Evolutionary conservation across 1,140 invertebrate species (phyloP), one percentile per base, ranked within the genome.

Genomic region (Drosophila mayri): DNA sequence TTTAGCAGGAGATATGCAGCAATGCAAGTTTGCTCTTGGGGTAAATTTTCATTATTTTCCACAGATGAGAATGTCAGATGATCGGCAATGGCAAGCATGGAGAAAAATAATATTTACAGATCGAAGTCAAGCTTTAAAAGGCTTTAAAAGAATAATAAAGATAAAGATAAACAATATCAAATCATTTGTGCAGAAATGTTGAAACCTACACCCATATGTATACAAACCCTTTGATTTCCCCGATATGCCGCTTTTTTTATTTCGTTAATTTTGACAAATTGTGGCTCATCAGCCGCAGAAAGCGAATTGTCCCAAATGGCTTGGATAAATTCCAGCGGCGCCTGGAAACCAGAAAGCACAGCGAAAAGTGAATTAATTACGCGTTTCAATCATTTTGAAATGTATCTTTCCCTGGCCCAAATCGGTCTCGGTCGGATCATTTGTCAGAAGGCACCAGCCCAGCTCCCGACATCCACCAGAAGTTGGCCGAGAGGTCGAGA

Each of bases 361-460:
- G 40, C 62, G 40, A 65, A 74, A 75, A 68, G 65, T 79, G 78
- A 84, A 80, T 84, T 77, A 88, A 88, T 87, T 80, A 77, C 37
- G 49, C 64, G 62, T 61, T 84, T 84, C 80, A 88, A 88, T 88
- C 85, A 88, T 75, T 90, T 88, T 60, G 66, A 88, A 84, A 73
- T 70, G 43, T 65, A 76, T 72, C 73, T 76, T 74, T 55, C 28
- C 47, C 38, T 46, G 74, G 20, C 47, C 74, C 52, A 62, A 85
- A 75, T 81, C 59, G 85, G 62, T 50, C 65, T 84, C 62, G 81
- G 68, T 50, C 59, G 47, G 37, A 79, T 85, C 77, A 88, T 88
- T 88, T 90, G 85, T 88, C 85, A 79, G 70, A n/a, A 59, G 63
- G 62, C 62, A 68, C 28, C 41, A 16, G 18, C 20, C 16, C 46